phyloP scores from a whole-genome alignment of 2,797 vertebrate species.

The Gymnopithys bicolor region DNA sequence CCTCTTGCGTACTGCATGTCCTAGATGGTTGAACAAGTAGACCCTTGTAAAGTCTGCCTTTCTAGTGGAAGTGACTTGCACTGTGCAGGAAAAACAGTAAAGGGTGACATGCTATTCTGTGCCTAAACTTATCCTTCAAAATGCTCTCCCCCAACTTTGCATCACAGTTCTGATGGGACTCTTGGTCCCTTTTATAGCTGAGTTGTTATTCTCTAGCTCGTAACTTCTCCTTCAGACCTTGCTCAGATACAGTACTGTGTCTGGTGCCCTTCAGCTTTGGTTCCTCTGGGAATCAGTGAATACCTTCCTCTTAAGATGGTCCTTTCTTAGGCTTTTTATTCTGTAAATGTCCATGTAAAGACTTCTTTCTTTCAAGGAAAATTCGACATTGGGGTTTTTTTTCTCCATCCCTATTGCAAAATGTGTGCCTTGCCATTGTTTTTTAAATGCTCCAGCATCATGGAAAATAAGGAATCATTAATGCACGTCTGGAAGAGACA shows the following conservation, averaged over 20 bases:
- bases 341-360: neutral
- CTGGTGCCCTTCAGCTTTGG: neutral
- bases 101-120: neutral
- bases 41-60: neutral
- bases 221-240: neutral
- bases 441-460: slow-evolving; percentile 52
- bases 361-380: neutral
- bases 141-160: neutral
- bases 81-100: neutral
- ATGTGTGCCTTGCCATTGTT: neutral
- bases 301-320: neutral
- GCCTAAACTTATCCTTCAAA: neutral
- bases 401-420: neutral
- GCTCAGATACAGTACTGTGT: neutral
- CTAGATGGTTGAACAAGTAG: neutral
- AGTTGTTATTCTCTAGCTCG: neutral
- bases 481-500: slow-evolving; percentile 59
- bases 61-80: neutral
- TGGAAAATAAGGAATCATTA: slow-evolving; percentile 63
- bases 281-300: neutral
- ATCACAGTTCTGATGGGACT: neutral
- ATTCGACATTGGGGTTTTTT: neutral
- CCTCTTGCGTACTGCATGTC: neutral
- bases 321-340: neutral
- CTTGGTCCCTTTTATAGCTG: neutral